Evolutionary conservation across 2,888 invertebrate species (phyloP).

Genomic region (Calliphora vomitoria): DNA sequence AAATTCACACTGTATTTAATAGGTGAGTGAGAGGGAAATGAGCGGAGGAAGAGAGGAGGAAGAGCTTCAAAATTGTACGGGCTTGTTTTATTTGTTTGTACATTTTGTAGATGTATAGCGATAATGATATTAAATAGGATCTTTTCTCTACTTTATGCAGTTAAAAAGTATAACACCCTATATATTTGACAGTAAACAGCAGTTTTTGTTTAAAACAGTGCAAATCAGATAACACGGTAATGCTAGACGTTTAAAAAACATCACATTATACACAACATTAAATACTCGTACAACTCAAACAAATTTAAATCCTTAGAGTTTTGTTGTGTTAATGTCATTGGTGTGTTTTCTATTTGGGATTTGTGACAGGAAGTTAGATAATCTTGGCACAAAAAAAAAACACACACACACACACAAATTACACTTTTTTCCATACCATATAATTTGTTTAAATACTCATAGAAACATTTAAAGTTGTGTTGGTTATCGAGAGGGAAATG

Average conservation of each 20-base stretch:
- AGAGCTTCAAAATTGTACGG: constrained; percentile 3
- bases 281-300: constrained; percentile 24
- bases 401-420: too few species aligned
- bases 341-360: constrained; percentile 58
- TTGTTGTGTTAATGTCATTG: not conserved
- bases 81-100: constrained; percentile 27
- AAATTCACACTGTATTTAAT: constrained; percentile 70
- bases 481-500: not conserved
- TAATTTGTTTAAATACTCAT: constrained; percentile 22
- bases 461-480: constrained; percentile 37
- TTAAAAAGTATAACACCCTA: constrained; percentile 49
- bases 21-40: not conserved
- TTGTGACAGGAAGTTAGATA: constrained; percentile 73
- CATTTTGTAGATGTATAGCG: constrained; percentile 46
- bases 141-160: constrained; percentile 52
- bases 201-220: constrained; percentile 33
- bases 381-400: constrained; percentile 27
- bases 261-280: constrained; percentile 16
- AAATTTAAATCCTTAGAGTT: constrained; percentile 51
- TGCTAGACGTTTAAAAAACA: constrained; percentile 62
- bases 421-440: not conserved
- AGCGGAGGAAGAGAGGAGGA: constrained; percentile 4
- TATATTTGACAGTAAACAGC: constrained; percentile 41
- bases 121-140: constrained; percentile 69
- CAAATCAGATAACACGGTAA: constrained; percentile 71